phyloP scores from a whole-genome alignment of 2,888 invertebrate species.

The Phasia obesa region DNA sequence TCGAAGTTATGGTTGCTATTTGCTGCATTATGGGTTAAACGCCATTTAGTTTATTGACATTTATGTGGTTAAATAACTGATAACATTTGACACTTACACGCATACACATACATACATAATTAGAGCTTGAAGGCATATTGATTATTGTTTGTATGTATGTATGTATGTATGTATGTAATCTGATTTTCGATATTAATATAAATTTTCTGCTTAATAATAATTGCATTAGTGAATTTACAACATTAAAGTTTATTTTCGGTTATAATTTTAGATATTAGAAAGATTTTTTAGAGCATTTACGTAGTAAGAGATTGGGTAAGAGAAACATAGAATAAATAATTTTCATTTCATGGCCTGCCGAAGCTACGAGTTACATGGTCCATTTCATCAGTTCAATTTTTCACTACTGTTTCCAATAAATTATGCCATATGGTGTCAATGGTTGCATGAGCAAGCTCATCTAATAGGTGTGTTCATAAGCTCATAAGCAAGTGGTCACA shows the following conservation, averaged over 20 bases:
- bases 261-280: too few relatives aligned
- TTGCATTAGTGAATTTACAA: constrained; percentile 40
- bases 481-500: too few relatives aligned
- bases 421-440: too few relatives aligned
- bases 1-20: constrained; percentile 49
- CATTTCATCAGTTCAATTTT: too few relatives aligned
- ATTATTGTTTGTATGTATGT: constrained; percentile 53
- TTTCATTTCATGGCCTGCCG: too few relatives aligned
- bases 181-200: constrained; percentile 33
- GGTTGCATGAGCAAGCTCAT: too few relatives aligned
- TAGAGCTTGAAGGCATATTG: constrained; percentile 45
- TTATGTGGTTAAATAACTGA: constrained; percentile 50
- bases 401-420: too few relatives aligned
- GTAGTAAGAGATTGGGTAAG: too few relatives aligned
- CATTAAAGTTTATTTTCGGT: background rate
- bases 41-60: constrained; percentile 60
- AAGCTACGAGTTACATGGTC: too few relatives aligned
- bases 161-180: constrained; percentile 24
- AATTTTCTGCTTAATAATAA: constrained; percentile 36
- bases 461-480: too few relatives aligned
- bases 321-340: too few relatives aligned
- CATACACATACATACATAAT: background rate
- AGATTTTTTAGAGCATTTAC: too few relatives aligned
- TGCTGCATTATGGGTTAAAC: constrained; percentile 57
- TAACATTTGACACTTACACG: constrained; percentile 36